phyloP scores from a whole-genome alignment of 2,888 invertebrate genomes.

The Limnephilus lunatus region DNA sequence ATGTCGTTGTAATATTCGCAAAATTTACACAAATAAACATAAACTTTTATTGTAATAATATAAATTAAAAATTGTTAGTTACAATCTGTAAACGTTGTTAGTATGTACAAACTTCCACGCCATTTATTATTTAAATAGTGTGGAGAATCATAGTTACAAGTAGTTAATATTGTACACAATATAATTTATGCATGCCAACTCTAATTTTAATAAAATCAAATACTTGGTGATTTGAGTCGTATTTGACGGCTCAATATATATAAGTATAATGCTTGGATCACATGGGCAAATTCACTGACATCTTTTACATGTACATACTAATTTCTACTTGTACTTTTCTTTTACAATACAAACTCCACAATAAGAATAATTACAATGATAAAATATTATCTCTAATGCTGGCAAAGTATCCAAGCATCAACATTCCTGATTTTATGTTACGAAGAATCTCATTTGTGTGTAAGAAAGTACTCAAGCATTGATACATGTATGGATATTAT shows the following conservation, averaged over 20 bases:
- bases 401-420: background rate
- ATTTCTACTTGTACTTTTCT: background rate
- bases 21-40: constrained; percentile 35
- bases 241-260: background rate
- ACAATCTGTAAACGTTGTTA: constrained; percentile 17
- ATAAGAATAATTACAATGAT: background rate
- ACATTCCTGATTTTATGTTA: background rate
- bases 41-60: constrained; percentile 15
- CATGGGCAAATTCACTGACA: background rate
- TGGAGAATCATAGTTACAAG: background rate
- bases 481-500: background rate
- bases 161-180: background rate
- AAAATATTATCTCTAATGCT: background rate
- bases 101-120: background rate
- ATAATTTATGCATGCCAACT: background rate
- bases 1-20: background rate
- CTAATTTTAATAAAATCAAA: background rate
- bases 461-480: background rate
- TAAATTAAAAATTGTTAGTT: constrained; percentile 35
- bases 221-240: background rate
- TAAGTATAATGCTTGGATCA: background rate
- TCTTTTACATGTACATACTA: background rate
- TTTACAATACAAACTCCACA: background rate
- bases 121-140: background rate
- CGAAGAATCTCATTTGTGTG: background rate